Conservation (phyloP, 2,113 vertebrate genomes). For the Microcebus ravelobensis region DNA sequence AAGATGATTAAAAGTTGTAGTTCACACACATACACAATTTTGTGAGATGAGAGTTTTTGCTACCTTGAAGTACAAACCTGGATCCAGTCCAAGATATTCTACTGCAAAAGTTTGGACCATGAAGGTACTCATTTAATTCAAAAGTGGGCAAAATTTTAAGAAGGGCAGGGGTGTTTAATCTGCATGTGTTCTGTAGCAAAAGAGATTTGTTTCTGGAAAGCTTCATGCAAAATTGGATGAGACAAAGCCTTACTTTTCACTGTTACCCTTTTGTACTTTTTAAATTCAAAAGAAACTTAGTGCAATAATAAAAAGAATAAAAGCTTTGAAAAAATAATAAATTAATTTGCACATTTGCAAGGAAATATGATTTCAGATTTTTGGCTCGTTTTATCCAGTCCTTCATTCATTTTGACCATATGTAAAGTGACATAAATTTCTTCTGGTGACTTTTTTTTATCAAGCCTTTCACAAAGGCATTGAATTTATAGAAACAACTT, state of each 20-base stretch:
- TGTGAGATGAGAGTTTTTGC: background rate
- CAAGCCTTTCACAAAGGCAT: constrained; percentile 11
- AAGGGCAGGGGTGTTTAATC: background rate
- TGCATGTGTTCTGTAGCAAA: background rate
- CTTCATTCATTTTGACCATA: background rate
- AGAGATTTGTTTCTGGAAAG: background rate
- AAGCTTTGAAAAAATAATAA: background rate
- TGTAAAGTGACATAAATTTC: background rate
- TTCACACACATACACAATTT: background rate
- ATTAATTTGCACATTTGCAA: background rate
- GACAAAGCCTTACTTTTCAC: background rate
- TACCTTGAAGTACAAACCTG: background rate
- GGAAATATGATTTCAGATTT: background rate
- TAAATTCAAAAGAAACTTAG: constrained; percentile 33
- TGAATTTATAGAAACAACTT: background rate
- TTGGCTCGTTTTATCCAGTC: background rate
- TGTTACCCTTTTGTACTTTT: background rate
- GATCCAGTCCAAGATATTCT: background rate
- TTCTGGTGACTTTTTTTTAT: background rate
- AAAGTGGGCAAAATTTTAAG: background rate
- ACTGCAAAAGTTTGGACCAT: background rate
- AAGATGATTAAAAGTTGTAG: background rate
- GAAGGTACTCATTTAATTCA: background rate
- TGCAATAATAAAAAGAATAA: background rate
- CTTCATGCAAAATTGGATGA: background rate